A percentile compares a stretch with the other conserved stretches of the same genome.
Conservation (phyloP, 2,113 vertebrate species). For the Oryzias curvinotus region DNA sequence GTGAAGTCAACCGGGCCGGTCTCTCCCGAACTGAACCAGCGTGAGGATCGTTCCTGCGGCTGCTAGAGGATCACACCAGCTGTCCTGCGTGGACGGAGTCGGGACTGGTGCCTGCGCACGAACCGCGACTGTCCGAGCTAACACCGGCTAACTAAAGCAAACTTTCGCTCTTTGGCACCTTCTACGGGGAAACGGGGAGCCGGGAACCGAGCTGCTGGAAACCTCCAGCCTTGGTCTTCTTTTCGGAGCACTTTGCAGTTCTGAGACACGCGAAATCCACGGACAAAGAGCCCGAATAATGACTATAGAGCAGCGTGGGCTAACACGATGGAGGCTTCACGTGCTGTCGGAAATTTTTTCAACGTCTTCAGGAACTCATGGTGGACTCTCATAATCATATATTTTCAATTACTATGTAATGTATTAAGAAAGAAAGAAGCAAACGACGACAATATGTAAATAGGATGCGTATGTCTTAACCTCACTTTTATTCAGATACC, state of each 20-base stretch:
- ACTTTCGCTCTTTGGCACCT: constrained; percentile 12
- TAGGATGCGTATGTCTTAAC: no score
- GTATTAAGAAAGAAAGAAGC: no score
- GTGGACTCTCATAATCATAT: no score
- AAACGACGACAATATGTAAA: no score
- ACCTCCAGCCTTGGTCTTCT: constrained; percentile 9
- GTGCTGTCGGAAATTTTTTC: constrained; percentile 24
- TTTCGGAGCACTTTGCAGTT: constrained; percentile 7
- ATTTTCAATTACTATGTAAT: no score
- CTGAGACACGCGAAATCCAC: background rate
- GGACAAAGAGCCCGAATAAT: constrained; percentile 34
- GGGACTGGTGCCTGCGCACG: constrained; percentile 49
- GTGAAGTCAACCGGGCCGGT: background rate
- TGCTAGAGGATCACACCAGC: constrained; percentile 38
- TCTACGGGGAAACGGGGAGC: background rate
- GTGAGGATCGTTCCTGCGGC: background rate
- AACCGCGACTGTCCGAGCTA: constrained; percentile 40
- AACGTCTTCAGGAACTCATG: background rate
- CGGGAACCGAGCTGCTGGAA: background rate
- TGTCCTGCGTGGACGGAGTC: constrained; percentile 55
- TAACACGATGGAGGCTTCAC: constrained; percentile 1
- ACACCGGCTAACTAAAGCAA: constrained; percentile 38
- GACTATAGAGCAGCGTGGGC: constrained; percentile 25
- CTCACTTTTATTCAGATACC: no score
- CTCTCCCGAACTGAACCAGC: background rate